Base-by-base conservation (phyloP, 2,888 invertebrate species). In the Cremastinae sp. region DNA sequence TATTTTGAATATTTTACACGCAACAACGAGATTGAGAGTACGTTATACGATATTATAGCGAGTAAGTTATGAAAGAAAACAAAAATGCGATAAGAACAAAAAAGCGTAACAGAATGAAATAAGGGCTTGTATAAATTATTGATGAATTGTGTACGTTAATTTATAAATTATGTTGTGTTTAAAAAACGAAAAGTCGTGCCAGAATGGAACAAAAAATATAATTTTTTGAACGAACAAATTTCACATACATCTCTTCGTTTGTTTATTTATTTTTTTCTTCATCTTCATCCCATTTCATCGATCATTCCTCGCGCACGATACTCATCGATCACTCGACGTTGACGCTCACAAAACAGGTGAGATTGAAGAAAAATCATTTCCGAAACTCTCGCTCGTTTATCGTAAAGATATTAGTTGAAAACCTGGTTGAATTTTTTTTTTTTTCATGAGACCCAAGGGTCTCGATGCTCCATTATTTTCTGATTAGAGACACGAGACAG, bases 141-240 rank as follows among this genome's bases (percentile, higher is more conserved):
- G 80, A 84, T 81, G 84, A n/a, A 88, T 86, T 87, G 88, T 88
- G 87, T 89, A 89, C 85, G 88, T 88, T 89, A 88, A 89, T 89
- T 89, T 89, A 88, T 89, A 88, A 89, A 88, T 87, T 87, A 88
- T 89, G 89, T 89, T 88, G 88, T 88, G 87, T 87, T 88, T 86
- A 84, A 84, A 81, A 41, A 88, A 66, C 28, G 51, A 66, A 73
- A 73, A 66, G 84, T 84, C 88, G 88, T 89, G 89, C 88, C 89
- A 89, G 87, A 88, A 85, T 88, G 87, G 84, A 87, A 89, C 84
- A 77, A 64, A 80, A 79, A 81, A 89, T 88, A 89, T 89, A 89
- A 89, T 89, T 89, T 89, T 76, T 89, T 88, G 88, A 88, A 88
- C 83, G 83, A 86, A 87, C 56, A 61, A 73, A 66, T 47, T 41